Evolutionary conservation across 2,113 vertebrate species (phyloP), one percentile per base, ranked within the genome.

Genomic region (Leucosticte australis): DNA sequence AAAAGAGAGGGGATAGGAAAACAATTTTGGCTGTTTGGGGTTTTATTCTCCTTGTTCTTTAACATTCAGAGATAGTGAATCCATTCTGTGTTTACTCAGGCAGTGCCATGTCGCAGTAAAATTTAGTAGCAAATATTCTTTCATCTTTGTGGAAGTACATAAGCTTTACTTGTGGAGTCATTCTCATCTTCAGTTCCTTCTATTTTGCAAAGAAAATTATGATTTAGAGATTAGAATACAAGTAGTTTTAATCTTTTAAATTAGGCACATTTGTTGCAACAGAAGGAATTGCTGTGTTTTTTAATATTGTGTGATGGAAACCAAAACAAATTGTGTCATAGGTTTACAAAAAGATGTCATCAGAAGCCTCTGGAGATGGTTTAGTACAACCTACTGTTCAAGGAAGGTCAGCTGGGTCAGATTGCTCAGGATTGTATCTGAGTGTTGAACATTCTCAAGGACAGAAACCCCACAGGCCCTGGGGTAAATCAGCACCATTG

Each of bases 401-500:
- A 39, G 46, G 13, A 52, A 5, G 15, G 31, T 56, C 56, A 78
- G 10, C 17, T 60, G 65, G 23, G 50, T 30, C 24, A 67, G 46
- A 30, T 70, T 41, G 55, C 16, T 64, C 37, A 65, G 60, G 64
- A 50, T n/a, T 73, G 9, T 21, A 11, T 52, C 44, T 5, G 28
- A 17, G 5, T 74, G 76, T 56, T 70, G 39, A 60, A 28, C 12
- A 23, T 39, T 24, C 10, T 16, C 26, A 42, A 46, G 30, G 50
- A 56, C 6, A 3, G 22, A 77, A 13, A 33, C 15, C 50, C 18
- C 49, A 50, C 10, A 46, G 7, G 4, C 3, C 17, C 33, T 63
- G 8, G 9, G 14, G 3, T 13, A 44, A 83, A 73, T 19, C 15
- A n/a, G 23, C 10, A 31, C 23, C 15, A 13, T n/a, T 0, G 0